phyloP scores from a whole-genome alignment of 2,888 invertebrate species.

The Pristionchus exspectatus region DNA sequence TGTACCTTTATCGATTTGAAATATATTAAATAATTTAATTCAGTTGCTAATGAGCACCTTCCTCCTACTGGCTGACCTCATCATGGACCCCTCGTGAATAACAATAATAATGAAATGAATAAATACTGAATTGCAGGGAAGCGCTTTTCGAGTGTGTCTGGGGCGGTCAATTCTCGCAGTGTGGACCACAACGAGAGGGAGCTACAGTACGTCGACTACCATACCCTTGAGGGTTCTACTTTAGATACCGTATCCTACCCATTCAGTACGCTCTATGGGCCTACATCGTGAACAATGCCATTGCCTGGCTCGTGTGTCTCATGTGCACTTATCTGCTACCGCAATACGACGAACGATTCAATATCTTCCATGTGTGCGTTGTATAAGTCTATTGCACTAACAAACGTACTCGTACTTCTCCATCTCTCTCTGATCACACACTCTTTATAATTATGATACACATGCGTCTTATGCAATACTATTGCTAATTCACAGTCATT shows the following conservation, averaged over 20 bases:
- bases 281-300: neutral
- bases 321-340: neutral
- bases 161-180: neutral
- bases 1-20: neutral
- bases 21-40: neutral
- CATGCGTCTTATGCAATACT: neutral
- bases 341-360: slow-evolving; percentile 37
- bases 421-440: too few relatives aligned
- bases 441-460: too few relatives aligned
- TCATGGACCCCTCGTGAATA: neutral
- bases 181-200: slow-evolving; percentile 22
- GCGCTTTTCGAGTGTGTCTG: neutral
- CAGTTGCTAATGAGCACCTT: slow-evolving; percentile 10
- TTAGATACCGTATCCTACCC: neutral
- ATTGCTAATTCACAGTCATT: neutral
- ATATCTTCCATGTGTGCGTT: slow-evolving; percentile 28
- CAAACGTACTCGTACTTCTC: too few relatives aligned
- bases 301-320: neutral
- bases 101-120: neutral
- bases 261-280: slow-evolving; percentile 10
- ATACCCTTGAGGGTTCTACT: neutral
- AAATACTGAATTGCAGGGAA: neutral
- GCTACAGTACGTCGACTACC: slow-evolving; percentile 2
- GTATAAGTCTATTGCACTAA: too few relatives aligned
- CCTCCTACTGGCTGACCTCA: slow-evolving; percentile 9